Evolutionary conservation across 2,888 invertebrate genomes (phyloP), one percentile per base, ranked within the genome.

Genomic region (Ormyrus labotus): DNA sequence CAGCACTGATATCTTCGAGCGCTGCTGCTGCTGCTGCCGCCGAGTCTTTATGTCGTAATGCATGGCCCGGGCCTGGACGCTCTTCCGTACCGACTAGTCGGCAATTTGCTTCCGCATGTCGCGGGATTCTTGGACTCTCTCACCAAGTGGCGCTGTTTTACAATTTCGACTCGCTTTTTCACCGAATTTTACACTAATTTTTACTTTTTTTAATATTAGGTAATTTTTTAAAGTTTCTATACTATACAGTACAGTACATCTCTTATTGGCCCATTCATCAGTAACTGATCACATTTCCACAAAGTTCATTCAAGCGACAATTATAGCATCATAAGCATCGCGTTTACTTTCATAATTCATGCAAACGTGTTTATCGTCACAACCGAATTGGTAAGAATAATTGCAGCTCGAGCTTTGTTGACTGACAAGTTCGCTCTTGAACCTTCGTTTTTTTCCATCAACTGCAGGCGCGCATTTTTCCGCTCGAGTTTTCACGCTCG

Each of bases 1-100:
- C 4, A 4, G 10, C 11, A 45, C 55, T 45, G 51, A 13, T 51
- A 55, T 79, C 11, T 47, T 69, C 55, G 67, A 34, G 50, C 19
- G 60, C 48, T 34, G 34, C 34, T 34, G 34, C 34, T 34, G 34
- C 34, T 34, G 13, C 55, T 48, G 55, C 73, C 68, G 48, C 51
- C 65, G 53, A 64, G 65, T 69, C 71, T 82, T 82, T 75, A 78
- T 78, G 72, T 82, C 80, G 78, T 82, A 82, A 81, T 81, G 82
- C 82, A 83, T 83, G 71, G 72, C 81, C 74, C 19, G 48, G 9
- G 2, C 34, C 5, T 34, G 34, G 34, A 34, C 34, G 34, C 4
- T 34, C 34, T 34, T 34, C 34, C 34, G 34, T 34, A 34, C 34
- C 34, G 34, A 34, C 34, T 34, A 34, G 34, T 2, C 34, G 34